These are phyloP conservation scores for Stenurella melanura DNA, from an alignment of 2,888 invertebrate species.

Conservation along the genomic window DNA sequence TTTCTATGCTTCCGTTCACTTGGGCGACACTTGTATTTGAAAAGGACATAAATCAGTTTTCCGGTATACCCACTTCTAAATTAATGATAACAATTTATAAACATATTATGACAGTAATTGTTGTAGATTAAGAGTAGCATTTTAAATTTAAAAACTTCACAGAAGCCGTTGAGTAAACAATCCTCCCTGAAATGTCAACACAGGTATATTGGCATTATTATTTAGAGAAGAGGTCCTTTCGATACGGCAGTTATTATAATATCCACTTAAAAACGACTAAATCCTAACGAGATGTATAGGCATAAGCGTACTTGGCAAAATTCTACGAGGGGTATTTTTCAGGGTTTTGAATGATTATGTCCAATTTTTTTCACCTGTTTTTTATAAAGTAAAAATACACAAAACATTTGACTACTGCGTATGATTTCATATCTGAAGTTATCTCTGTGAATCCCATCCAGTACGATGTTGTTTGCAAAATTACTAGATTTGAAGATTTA, in stretches of 20 bases:
- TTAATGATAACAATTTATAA: background rate
- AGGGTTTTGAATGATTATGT: background rate
- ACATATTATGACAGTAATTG: background rate
- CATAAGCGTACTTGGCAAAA: background rate
- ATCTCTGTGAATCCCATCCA: no score
- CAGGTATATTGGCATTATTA: conserved; percentile 30
- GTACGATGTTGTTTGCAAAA: no score
- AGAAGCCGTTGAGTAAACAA: conserved; percentile 18
- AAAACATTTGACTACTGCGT: background rate
- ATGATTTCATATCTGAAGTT: background rate
- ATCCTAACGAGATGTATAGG: background rate
- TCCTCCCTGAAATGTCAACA: conserved; percentile 32
- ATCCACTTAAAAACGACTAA: conserved; percentile 26
- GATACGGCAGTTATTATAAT: conserved; percentile 17
- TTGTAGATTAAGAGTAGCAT: background rate
- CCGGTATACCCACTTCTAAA: background rate
- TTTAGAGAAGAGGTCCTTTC: conserved; percentile 18
- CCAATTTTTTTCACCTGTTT: background rate
- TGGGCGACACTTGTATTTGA: background rate
- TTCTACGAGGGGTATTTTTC: background rate
- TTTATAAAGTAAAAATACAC: background rate
- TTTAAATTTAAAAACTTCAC: conserved; percentile 5
- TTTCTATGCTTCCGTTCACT: background rate
- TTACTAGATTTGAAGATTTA: no score
- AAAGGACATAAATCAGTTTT: background rate